phyloP scores from a whole-genome alignment of 2,113 vertebrate genomes.

The Ailuropoda melanoleuca region DNA sequence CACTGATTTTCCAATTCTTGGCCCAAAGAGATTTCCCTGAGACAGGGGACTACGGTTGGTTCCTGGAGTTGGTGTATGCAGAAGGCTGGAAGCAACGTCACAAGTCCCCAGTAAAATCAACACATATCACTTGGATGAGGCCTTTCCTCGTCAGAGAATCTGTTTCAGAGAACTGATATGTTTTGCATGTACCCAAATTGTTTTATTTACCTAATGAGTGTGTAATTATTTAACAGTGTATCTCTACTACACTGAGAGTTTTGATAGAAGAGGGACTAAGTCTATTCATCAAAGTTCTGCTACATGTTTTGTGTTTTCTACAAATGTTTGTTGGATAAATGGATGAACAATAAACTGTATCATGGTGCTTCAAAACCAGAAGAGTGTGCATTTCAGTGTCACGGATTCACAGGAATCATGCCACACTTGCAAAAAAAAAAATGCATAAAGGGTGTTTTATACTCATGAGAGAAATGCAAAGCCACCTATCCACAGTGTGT shows the following conservation, averaged over 20 bases:
- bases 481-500: neutral
- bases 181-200: neutral
- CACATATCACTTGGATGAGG: neutral
- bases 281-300: neutral
- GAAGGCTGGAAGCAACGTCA: neutral
- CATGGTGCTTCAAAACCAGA: neutral
- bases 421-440: neutral
- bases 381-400: neutral
- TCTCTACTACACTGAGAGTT: neutral
- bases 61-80: neutral
- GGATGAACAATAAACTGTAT: neutral
- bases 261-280: neutral
- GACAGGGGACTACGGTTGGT: neutral
- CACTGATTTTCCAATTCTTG: neutral
- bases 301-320: neutral
- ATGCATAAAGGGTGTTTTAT: neutral
- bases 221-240: neutral
- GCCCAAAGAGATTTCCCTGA: constrained; percentile 41
- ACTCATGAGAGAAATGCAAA: neutral
- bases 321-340: neutral
- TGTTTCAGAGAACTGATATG: neutral
- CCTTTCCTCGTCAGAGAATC: neutral
- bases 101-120: neutral
- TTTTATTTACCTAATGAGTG: neutral
- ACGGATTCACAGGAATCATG: neutral